Conservation (phyloP, 1,140 invertebrate species). For the Lordiphosa clarofinis region DNA sequence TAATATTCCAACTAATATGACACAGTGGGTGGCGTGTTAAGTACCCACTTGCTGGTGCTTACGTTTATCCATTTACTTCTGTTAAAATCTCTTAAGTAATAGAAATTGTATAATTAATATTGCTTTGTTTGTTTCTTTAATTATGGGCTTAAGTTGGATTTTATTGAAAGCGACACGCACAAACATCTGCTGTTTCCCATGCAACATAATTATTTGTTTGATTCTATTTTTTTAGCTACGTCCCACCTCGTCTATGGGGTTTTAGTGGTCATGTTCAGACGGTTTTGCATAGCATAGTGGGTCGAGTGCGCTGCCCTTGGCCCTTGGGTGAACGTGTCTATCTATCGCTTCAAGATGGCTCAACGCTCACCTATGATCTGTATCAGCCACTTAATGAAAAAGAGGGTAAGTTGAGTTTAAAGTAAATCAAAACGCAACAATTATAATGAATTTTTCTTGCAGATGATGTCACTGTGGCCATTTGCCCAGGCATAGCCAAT, state of each 20-base stretch:
- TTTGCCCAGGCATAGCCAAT: conserved; percentile 96
- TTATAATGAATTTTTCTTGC: conserved; percentile 55
- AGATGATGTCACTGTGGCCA: conserved; percentile 93
- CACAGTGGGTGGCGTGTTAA: no score
- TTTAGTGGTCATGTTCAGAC: conserved; percentile 96
- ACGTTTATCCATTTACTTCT: no score
- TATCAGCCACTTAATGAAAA: conserved; percentile 88
- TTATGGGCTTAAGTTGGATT: conserved; percentile 12
- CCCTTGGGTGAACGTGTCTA: conserved; percentile 90
- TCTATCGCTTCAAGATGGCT: conserved; percentile 87
- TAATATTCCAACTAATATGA: not conserved
- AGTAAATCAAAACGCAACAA: not conserved
- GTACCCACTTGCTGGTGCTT: no score
- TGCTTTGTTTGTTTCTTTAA: conserved; percentile 2
- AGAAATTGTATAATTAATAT: no score
- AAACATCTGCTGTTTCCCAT: not conserved
- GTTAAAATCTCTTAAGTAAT: no score
- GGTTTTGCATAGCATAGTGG: conserved; percentile 93
- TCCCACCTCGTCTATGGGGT: conserved; percentile 94
- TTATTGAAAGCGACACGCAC: not conserved
- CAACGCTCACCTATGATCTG: conserved; percentile 94
- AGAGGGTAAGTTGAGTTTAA: conserved; percentile 82
- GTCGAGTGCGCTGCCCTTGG: conserved; percentile 90
- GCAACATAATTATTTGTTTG: conserved; percentile 2
- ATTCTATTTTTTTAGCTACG: conserved; percentile 85